Percentiles rank a stretch among this genome's conserved stretches.
Evolutionary conservation across 2,888 invertebrate genomes (phyloP).

Genomic region (Synergus japonicus): DNA sequence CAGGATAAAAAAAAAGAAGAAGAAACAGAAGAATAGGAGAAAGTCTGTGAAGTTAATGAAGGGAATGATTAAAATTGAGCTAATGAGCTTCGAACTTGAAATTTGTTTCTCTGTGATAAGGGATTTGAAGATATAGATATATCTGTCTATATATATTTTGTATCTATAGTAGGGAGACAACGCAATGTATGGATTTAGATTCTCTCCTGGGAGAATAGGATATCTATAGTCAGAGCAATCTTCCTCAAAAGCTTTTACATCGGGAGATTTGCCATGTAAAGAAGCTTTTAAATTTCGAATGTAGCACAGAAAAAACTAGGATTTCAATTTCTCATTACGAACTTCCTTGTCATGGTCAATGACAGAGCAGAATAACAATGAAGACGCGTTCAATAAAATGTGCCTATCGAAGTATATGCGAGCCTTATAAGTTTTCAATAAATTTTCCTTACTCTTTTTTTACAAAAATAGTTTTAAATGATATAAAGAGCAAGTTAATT

Average conservation of each 20-base stretch:
- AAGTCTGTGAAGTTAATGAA: too few relatives aligned
- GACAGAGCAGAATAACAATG: not conserved
- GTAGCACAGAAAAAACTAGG: not conserved
- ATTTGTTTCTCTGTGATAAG: not conserved
- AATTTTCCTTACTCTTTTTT: not conserved
- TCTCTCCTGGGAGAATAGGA: not conserved
- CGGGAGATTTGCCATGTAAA: not conserved
- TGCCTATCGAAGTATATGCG: not conserved
- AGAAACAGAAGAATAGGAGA: too few relatives aligned
- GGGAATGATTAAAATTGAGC: not conserved
- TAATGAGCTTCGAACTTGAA: not conserved
- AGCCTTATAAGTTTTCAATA: not conserved
- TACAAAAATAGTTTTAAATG: not conserved
- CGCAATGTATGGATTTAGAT: not conserved
- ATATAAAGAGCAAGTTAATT: not conserved
- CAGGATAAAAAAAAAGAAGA: too few relatives aligned
- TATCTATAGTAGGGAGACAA: not conserved
- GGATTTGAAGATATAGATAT: not conserved
- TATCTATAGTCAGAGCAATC: slow-evolving; percentile 4
- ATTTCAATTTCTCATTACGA: not conserved
- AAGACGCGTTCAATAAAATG: not conserved
- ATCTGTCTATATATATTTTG: not conserved
- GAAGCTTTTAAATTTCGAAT: not conserved
- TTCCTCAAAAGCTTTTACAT: not conserved
- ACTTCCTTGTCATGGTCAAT: not conserved